A percentile compares a stretch with the other conserved stretches of the same genome.
Conservation (phyloP, 2,113 vertebrate genomes). For the Paradoxurus hermaphroditus region DNA sequence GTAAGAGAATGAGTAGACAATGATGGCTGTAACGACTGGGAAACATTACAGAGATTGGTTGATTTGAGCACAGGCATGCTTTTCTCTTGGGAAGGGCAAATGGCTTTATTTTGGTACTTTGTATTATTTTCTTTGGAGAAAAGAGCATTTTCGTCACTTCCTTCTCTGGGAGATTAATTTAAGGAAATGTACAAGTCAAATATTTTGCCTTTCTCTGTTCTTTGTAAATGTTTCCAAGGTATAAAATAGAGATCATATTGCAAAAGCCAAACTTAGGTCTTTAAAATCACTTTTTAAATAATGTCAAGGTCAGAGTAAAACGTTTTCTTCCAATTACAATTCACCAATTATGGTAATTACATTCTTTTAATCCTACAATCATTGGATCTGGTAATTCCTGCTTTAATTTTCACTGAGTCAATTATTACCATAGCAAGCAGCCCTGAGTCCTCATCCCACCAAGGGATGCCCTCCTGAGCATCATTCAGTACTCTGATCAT, state of each 20-base stretch:
- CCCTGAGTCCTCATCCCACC: neutral
- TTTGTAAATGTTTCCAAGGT: neutral
- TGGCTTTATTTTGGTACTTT: neutral
- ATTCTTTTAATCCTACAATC: neutral
- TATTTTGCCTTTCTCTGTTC: neutral
- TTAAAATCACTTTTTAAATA: neutral
- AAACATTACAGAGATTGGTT: constrained; percentile 9
- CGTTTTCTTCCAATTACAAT: neutral
- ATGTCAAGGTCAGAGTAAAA: neutral
- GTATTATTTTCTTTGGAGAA: constrained; percentile 31
- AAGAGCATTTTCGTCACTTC: constrained; percentile 32
- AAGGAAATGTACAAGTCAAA: neutral
- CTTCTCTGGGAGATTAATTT: constrained; percentile 3
- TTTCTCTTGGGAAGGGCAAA: constrained; percentile 22
- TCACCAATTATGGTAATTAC: neutral
- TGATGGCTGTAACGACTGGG: neutral
- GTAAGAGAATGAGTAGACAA: constrained; percentile 5
- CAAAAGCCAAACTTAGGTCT: neutral
- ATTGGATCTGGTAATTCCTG: neutral
- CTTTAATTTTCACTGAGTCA: constrained; percentile 2
- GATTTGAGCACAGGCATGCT: constrained; percentile 33
- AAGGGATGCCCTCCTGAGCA: neutral
- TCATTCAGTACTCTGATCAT: neutral
- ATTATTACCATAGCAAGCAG: neutral
- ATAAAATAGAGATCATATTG: neutral